Evolutionary conservation across 1,140 invertebrate genomes (phyloP), one percentile per base, ranked within the genome.

Genomic region (Coelopa frigida): DNA sequence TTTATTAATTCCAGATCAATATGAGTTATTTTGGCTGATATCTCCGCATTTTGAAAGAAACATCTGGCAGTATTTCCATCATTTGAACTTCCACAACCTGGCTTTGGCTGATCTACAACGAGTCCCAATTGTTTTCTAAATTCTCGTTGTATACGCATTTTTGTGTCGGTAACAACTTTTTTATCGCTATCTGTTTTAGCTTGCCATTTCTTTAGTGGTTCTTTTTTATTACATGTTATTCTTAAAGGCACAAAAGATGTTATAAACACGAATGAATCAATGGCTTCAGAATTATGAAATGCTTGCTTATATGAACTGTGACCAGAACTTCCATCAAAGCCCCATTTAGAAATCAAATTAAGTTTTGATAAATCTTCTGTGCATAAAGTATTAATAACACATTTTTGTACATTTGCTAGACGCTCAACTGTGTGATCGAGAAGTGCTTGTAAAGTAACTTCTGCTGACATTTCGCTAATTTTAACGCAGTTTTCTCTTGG

Each of bases 21-120:
- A 14, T 18, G 4, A 3, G 39, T 41, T 17, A 41, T 41, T 3
- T n/a, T 6, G n/a, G 39, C 11, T 5, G 39, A 41, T 26, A 26
- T 27, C 18, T 41, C 39, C 8, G 39, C 23, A 27, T 26, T 5
- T 27, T 17, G 23, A 17, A 41, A 41, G 29, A 41, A 41, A 27
- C 39, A 5, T 17, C 23, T 41, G 3, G 39, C 21, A 2, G 39
- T 27, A 11, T 41, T 27, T 3, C 39, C 39, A 27, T 41, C 39
- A 17, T 41, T 41, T 27, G 23, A 26, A 12, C 29, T 41, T 2
- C 39, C 39, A 27, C 14, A 41, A 3, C 39, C 23, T 10, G 39
- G 39, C 20, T 41, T 27, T 11, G 39, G 39, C 23, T 41, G 39
- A 14, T 41, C 39, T 15, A 41, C n/a, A n/a, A 41, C 29, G 2